phyloP scores from a whole-genome alignment of 2,113 vertebrate species.

The Corythaixoides concolor region DNA sequence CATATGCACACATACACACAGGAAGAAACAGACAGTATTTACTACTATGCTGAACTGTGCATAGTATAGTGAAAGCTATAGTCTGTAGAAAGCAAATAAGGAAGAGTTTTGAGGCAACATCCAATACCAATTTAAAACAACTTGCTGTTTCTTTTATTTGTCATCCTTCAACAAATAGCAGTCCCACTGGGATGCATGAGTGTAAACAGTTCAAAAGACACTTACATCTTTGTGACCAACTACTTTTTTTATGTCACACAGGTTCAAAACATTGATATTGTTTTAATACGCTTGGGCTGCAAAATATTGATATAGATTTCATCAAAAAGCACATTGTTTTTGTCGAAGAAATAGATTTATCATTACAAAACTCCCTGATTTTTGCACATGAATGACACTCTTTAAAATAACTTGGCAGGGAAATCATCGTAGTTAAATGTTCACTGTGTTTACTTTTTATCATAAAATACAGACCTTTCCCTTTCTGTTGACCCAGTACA shows the following conservation, averaged over 20 bases:
- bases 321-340: neutral
- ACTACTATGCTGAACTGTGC: neutral
- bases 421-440: neutral
- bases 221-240: slow-evolving; percentile 46
- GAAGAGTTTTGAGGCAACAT: slow-evolving; percentile 58
- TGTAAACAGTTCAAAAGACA: slow-evolving; percentile 56
- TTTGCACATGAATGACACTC: neutral
- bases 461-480: slow-evolving; percentile 5
- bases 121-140: slow-evolving; percentile 38
- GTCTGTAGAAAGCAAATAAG: slow-evolving; percentile 54
- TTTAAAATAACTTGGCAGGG: neutral
- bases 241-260: slow-evolving; percentile 13
- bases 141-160: slow-evolving; percentile 63
- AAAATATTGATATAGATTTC: neutral
- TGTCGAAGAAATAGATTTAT: neutral
- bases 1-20: neutral
- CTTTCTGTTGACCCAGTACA: neutral
- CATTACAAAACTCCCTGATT: neutral
- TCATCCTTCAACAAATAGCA: slow-evolving; percentile 57
- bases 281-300: neutral
- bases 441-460: neutral
- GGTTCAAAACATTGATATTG: slow-evolving; percentile 38
- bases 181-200: slow-evolving; percentile 20
- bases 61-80: slow-evolving; percentile 17
- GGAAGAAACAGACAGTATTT: neutral